A percentile compares a stretch with the other conserved stretches of the same genome.
Conservation (phyloP, 2,797 vertebrate genomes). For the Melopsittacus undulatus region DNA sequence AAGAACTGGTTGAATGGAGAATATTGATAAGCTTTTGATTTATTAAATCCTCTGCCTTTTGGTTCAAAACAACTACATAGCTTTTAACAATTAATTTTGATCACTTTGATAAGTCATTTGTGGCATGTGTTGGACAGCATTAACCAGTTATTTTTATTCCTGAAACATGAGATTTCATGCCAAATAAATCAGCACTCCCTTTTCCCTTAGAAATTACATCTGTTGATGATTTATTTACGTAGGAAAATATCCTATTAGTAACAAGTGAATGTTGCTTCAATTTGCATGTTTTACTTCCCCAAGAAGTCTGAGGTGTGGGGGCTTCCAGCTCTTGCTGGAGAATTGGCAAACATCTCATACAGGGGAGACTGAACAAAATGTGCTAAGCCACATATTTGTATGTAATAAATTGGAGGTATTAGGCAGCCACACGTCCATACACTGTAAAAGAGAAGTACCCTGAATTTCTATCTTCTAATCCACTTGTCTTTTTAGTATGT, state of each 20-base stretch:
- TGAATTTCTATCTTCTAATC: conserved; percentile 31
- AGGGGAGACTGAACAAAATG: neutral
- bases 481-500: conserved; percentile 34
- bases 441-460: neutral
- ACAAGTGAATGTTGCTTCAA: neutral
- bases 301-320: neutral
- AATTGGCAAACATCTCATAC: neutral
- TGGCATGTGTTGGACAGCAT: neutral
- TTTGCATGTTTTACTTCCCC: neutral
- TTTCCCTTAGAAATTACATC: neutral
- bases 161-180: neutral
- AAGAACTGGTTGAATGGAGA: neutral
- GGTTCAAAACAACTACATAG: neutral
- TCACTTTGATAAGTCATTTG: neutral
- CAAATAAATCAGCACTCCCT: neutral
- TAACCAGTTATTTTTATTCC: neutral
- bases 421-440: neutral
- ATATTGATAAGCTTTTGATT: neutral
- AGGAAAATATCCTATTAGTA: neutral
- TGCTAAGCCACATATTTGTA: neutral
- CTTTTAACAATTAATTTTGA: neutral
- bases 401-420: neutral
- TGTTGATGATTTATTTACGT: conserved; percentile 24
- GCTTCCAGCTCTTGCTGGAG: neutral
- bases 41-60: neutral